These are phyloP conservation scores for Ruditapes philippinarum DNA, from an alignment of 1,140 invertebrate genomes.

Conservation along the genomic window DNA sequence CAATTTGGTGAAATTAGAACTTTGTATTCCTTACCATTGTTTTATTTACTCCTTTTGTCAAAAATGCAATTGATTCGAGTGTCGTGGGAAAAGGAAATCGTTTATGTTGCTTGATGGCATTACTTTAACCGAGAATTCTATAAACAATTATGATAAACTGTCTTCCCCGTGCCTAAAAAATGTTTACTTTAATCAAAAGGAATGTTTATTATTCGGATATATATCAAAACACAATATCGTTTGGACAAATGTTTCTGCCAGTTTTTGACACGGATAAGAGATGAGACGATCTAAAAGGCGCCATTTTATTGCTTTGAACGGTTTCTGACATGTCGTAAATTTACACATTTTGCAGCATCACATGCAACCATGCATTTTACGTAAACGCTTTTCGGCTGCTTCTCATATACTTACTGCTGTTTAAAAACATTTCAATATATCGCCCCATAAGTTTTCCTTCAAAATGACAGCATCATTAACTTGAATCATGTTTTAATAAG, in stretches of 20 bases:
- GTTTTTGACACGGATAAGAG: conserved; percentile 30
- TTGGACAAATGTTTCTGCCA: conserved; percentile 52
- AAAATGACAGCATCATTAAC: too few relatives aligned
- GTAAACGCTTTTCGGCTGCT: not conserved
- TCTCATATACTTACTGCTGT: not conserved
- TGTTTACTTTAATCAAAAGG: conserved; percentile 50
- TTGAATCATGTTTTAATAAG: too few relatives aligned
- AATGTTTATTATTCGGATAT: conserved; percentile 47
- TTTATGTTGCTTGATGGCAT: not conserved
- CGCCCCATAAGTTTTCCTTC: too few relatives aligned
- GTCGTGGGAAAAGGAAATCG: conserved; percentile 1
- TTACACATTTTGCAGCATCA: conserved; percentile 19
- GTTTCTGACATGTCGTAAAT: conserved; percentile 55
- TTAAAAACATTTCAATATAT: not conserved
- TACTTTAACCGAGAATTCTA: conserved; percentile 4
- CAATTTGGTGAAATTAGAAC: conserved; percentile 32
- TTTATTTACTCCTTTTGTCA: conserved; percentile 26
- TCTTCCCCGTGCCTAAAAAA: not conserved
- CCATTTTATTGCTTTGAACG: conserved; percentile 46
- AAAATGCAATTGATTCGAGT: conserved; percentile 33
- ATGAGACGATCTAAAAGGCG: conserved; percentile 44
- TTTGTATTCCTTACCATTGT: conserved; percentile 15
- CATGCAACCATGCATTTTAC: conserved; percentile 23
- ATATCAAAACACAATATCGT: conserved; percentile 36
- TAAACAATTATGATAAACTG: conserved; percentile 26